phyloP scores from a whole-genome alignment of 1,140 invertebrate species.

The Platyscapa corneri region DNA sequence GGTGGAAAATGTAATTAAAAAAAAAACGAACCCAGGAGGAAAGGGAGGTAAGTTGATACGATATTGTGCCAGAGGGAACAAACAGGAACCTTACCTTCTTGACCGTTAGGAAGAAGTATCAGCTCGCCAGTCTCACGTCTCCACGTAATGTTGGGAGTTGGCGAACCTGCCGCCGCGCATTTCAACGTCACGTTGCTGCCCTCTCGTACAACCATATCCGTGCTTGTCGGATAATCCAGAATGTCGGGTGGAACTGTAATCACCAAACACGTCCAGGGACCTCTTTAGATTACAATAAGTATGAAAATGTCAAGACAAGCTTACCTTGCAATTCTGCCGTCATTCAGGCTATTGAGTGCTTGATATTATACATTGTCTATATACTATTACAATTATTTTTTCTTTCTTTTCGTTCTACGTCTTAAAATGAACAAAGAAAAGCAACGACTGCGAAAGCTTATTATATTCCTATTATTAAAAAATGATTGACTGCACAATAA shows the following conservation, averaged over 20 bases:
- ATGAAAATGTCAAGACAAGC: neutral
- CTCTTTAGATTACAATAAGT: conserved; percentile 32
- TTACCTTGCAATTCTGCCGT: neutral
- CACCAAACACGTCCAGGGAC: conserved; percentile 14
- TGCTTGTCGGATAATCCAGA: conserved; percentile 87
- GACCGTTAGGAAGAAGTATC: conserved; percentile 77
- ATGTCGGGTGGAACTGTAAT: conserved; percentile 89
- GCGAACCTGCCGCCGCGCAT: conserved; percentile 87
- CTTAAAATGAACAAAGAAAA: too few species aligned
- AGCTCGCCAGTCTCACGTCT: conserved; percentile 84
- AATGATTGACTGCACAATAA: too few species aligned
- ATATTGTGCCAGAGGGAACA: neutral
- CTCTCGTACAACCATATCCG: conserved; percentile 90
- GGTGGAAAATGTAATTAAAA: neutral
- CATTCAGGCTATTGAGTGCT: neutral
- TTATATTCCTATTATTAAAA: too few species aligned
- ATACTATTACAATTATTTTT: too few species aligned
- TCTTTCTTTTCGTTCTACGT: too few species aligned
- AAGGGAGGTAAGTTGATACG: neutral
- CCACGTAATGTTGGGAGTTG: conserved; percentile 87
- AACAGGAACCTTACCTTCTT: conserved; percentile 74
- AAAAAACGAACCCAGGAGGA: too few species aligned
- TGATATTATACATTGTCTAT: too few species aligned
- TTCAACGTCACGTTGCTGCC: conserved; percentile 88
- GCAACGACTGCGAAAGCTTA: too few species aligned